phyloP scores from a whole-genome alignment of 2,797 vertebrate genomes.

The Myripristis jacobus region DNA sequence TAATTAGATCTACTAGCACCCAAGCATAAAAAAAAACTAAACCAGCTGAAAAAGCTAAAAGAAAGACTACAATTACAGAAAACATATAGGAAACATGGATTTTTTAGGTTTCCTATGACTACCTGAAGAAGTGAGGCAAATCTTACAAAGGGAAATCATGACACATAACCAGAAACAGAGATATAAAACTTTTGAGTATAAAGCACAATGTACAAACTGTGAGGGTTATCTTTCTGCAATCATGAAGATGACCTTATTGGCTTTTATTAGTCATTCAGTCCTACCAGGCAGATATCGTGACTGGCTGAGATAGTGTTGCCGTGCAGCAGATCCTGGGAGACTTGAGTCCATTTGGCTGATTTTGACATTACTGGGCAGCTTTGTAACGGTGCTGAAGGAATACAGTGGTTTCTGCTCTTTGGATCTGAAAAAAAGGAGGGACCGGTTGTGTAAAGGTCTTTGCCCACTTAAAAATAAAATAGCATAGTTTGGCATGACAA shows the following conservation, averaged over 20 bases:
- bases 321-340: slow-evolving; percentile 86
- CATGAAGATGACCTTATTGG: not conserved
- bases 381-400: slow-evolving; percentile 86
- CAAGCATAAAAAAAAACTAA: not conserved
- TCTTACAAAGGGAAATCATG: not conserved
- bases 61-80: not conserved
- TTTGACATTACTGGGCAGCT: slow-evolving; percentile 80
- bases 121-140: not conserved
- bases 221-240: too few relatives aligned
- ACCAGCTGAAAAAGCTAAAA: not conserved
- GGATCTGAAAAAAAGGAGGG: slow-evolving; percentile 71
- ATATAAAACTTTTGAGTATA: not conserved
- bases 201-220: not conserved
- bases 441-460: not conserved
- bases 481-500: too few relatives aligned
- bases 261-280: slow-evolving; percentile 10
- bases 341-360: slow-evolving; percentile 84
- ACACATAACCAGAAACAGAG: not conserved
- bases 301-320: slow-evolving; percentile 95
- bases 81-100: too few relatives aligned
- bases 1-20: not conserved
- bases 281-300: slow-evolving; percentile 96
- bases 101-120: not conserved
- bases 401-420: slow-evolving; percentile 82
- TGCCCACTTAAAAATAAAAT: not conserved